Evolutionary conservation across 1,140 invertebrate species (phyloP).

Genomic region (Lordiphosa collinella): DNA sequence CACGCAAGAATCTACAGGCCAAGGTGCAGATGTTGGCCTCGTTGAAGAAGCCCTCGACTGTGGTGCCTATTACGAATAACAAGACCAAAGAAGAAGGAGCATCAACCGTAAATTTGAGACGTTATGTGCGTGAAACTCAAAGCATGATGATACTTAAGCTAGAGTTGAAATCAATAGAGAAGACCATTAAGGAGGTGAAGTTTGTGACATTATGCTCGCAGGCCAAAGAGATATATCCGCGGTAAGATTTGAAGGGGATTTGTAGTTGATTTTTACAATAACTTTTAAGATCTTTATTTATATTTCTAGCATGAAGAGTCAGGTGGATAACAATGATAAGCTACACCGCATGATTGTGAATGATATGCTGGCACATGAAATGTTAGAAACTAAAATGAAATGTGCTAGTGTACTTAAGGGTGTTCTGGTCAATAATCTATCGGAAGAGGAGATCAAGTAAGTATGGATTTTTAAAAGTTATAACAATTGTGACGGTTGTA

Average conservation of each 20-base stretch:
- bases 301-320: slow-evolving; percentile 62
- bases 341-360: slow-evolving; percentile 60
- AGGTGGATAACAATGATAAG: slow-evolving; percentile 71
- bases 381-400: slow-evolving; percentile 63
- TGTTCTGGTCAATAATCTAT: slow-evolving; percentile 63
- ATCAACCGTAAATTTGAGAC: slow-evolving; percentile 35
- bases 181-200: slow-evolving; percentile 66
- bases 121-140: slow-evolving; percentile 68
- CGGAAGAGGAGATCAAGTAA: slow-evolving; percentile 67
- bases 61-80: background rate
- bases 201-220: slow-evolving; percentile 64
- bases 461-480: background rate
- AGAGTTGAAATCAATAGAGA: slow-evolving; percentile 60
- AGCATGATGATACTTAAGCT: slow-evolving; percentile 66
- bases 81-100: slow-evolving; percentile 27
- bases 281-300: background rate
- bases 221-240: slow-evolving; percentile 69
- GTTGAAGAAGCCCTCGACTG: slow-evolving; percentile 12
- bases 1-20: slow-evolving; percentile 51
- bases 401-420: slow-evolving; percentile 59
- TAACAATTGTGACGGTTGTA: too few species aligned
- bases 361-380: slow-evolving; percentile 60
- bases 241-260: slow-evolving; percentile 15
- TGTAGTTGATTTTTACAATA: background rate
- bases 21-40: slow-evolving; percentile 55